phyloP scores from a whole-genome alignment of 2,888 invertebrate species.

The Oligia fasciuncula region DNA sequence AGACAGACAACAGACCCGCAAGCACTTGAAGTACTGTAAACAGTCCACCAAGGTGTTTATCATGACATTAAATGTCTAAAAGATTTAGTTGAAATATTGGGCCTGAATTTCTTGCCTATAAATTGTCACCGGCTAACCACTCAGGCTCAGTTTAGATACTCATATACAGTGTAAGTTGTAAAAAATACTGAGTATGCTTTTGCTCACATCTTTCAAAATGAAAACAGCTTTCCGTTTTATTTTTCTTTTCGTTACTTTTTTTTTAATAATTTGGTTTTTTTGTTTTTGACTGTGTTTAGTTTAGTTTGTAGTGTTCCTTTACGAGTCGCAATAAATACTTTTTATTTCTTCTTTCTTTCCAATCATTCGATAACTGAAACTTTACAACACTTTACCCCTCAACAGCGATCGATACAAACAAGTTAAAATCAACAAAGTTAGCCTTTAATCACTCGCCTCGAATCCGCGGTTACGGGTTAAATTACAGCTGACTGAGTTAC shows the following conservation, averaged over 20 bases:
- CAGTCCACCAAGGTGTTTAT: background rate
- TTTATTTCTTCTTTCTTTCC: no score
- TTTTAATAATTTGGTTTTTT: no score
- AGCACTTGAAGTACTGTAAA: background rate
- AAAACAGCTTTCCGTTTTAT: background rate
- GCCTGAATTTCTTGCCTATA: background rate
- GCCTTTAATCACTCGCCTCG: slow-evolving; percentile 35
- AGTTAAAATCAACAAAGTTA: slow-evolving; percentile 49
- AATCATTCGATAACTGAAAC: slow-evolving; percentile 21
- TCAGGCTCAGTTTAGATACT: background rate
- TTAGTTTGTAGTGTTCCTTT: background rate
- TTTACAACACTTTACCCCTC: background rate
- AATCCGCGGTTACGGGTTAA: slow-evolving; percentile 50
- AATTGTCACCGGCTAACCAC: no score
- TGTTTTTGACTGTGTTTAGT: no score
- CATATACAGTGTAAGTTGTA: background rate
- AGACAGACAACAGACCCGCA: background rate
- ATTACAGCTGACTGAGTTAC: slow-evolving; percentile 48
- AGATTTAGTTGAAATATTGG: background rate
- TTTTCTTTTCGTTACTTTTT: no score
- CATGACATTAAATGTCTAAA: background rate
- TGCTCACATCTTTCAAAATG: background rate
- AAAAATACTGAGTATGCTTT: background rate
- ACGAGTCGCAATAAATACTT: no score
- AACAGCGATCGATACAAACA: slow-evolving; percentile 32